A percentile compares a stretch with the other conserved stretches of the same genome.
phyloP scores from a whole-genome alignment of 2,888 invertebrate species.

The Tanytarsus gracilentus region DNA sequence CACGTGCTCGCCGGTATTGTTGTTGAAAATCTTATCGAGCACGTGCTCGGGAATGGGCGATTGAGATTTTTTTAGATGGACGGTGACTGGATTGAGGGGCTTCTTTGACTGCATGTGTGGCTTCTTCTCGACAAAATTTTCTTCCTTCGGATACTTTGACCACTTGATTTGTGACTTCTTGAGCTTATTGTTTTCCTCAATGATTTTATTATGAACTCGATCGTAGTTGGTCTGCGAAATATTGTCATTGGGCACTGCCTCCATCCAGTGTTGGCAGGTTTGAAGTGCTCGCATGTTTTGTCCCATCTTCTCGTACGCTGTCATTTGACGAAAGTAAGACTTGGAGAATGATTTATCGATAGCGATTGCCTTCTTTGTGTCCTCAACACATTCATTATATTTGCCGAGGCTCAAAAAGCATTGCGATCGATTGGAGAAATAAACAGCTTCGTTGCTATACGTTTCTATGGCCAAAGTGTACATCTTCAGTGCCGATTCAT shows the following conservation, averaged over 20 bases:
- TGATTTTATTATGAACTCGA: slow-evolving; percentile 31
- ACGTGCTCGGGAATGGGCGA: slow-evolving; percentile 40
- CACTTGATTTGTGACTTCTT: slow-evolving; percentile 26
- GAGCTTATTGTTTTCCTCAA: not conserved
- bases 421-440: slow-evolving; percentile 79
- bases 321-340: slow-evolving; percentile 72
- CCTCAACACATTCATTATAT: slow-evolving; percentile 51
- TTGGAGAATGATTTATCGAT: slow-evolving; percentile 74
- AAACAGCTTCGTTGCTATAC: slow-evolving; percentile 67
- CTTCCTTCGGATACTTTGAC: slow-evolving; percentile 31
- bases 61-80: slow-evolving; percentile 34
- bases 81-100: slow-evolving; percentile 35
- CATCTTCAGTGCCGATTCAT: slow-evolving; percentile 73
- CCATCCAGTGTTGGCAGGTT: slow-evolving; percentile 61
- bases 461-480: slow-evolving; percentile 82
- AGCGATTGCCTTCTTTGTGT: slow-evolving; percentile 71
- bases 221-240: slow-evolving; percentile 48
- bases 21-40: slow-evolving; percentile 41
- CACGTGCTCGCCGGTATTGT: slow-evolving; percentile 23
- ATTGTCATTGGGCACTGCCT: slow-evolving; percentile 69
- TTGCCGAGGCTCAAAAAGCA: slow-evolving; percentile 73
- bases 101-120: slow-evolving; percentile 38
- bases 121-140: slow-evolving; percentile 37
- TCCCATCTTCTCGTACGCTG: slow-evolving; percentile 61
- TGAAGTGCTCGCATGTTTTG: slow-evolving; percentile 60